A percentile compares a stretch with the other conserved stretches of the same genome.
phyloP scores from a whole-genome alignment of 2,797 vertebrate genomes.

The Ibycter americanus region DNA sequence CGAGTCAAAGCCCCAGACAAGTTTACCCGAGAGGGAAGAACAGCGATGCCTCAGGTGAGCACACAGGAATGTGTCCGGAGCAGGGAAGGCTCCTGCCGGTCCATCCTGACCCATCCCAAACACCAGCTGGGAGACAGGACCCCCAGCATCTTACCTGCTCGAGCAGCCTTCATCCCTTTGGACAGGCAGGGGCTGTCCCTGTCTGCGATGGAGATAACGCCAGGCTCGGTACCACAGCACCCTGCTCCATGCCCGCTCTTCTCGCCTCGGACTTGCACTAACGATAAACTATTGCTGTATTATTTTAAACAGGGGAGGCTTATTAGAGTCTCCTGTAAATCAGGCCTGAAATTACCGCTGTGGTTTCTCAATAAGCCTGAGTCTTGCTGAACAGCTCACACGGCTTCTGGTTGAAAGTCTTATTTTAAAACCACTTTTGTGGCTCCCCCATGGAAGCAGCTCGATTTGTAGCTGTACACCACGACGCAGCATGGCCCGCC shows the following conservation, averaged over 20 bases:
- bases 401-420: neutral
- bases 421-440: slow-evolving; percentile 20
- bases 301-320: neutral
- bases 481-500: neutral
- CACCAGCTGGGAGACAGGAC: neutral
- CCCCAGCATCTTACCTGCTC: neutral
- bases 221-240: neutral
- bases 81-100: neutral
- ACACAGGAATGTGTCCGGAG: neutral
- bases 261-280: accelerated
- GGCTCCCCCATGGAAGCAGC: neutral
- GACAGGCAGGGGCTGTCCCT: neutral
- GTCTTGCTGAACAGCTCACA: neutral
- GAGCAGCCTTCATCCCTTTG: neutral
- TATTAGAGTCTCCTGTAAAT: neutral
- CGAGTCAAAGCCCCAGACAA: neutral
- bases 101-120: neutral
- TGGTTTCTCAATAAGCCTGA: neutral
- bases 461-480: neutral
- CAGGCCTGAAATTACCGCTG: neutral
- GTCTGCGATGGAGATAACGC: neutral
- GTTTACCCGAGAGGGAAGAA: neutral
- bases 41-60: accelerated
- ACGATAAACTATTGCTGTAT: neutral
- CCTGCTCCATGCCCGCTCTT: neutral